Conservation (phyloP, 2,797 vertebrate genomes). For the Limnodromus scolopaceus region DNA sequence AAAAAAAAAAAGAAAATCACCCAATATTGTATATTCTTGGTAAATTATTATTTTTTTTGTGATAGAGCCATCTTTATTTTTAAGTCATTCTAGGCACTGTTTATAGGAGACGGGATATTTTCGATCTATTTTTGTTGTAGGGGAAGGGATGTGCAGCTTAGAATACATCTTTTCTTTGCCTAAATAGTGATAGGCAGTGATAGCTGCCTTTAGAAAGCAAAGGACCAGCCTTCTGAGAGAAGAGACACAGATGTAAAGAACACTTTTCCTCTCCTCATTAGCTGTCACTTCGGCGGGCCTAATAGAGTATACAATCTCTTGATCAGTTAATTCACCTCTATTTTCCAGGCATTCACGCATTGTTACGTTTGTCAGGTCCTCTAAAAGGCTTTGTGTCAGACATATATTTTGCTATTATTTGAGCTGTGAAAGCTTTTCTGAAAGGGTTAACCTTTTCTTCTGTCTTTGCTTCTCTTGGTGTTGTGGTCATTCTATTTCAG, state of each 20-base stretch:
- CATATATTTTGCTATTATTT: neutral
- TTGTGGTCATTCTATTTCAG: neutral
- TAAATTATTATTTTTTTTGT: neutral
- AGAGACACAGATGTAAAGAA: neutral
- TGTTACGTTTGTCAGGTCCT: constrained; percentile 5
- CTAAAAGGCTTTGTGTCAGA: neutral
- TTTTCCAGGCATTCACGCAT: constrained; percentile 7
- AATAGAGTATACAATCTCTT: neutral
- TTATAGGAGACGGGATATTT: neutral
- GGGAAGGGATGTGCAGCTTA: neutral
- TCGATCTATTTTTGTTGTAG: neutral
- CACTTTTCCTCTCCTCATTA: neutral
- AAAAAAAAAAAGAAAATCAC: neutral
- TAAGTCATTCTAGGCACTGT: neutral
- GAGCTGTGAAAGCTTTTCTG: neutral
- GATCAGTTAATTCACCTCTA: constrained; percentile 8
- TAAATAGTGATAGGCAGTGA: neutral
- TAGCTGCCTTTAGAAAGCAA: neutral
- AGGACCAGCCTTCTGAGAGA: neutral
- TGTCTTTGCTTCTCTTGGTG: neutral
- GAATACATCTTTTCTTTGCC: neutral
- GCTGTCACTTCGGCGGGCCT: neutral
- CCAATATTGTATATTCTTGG: neutral
- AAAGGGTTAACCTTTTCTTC: neutral
- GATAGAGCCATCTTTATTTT: neutral